Conservation (phyloP, 2,113 vertebrate genomes). For the Tapirus terrestris region DNA sequence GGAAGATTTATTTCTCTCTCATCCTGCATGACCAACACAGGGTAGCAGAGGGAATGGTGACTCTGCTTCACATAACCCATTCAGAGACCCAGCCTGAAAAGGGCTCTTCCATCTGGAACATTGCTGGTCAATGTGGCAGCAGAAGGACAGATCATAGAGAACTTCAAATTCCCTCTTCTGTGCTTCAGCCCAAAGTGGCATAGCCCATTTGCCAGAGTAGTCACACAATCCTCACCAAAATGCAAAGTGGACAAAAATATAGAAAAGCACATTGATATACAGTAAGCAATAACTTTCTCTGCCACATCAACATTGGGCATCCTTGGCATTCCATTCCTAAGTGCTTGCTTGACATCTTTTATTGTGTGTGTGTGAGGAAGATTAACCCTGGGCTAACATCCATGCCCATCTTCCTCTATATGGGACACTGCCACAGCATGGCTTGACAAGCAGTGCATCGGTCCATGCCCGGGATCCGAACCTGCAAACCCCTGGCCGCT, state of each 20-base stretch:
- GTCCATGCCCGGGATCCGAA: too few relatives aligned
- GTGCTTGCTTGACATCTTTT: background rate
- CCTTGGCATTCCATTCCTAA: background rate
- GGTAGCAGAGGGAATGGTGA: background rate
- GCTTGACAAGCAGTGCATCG: too few relatives aligned
- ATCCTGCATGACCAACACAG: background rate
- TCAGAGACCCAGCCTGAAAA: background rate
- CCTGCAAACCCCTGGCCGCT: too few relatives aligned
- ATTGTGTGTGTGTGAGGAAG: too few relatives aligned
- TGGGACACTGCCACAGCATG: too few relatives aligned
- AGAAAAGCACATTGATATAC: background rate
- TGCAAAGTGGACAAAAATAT: background rate
- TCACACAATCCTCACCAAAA: background rate
- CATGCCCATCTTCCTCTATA: too few relatives aligned
- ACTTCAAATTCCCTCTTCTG: background rate
- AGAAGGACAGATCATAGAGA: background rate
- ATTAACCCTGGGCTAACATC: too few relatives aligned
- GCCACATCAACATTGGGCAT: background rate
- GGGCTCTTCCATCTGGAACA: background rate
- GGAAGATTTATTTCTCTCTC: background rate
- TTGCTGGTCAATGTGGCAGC: background rate
- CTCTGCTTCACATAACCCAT: background rate
- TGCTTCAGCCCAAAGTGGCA: background rate
- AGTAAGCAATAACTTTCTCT: background rate
- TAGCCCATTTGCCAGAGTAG: background rate